Evolutionary conservation across 2,797 vertebrate species (phyloP), one percentile per base, ranked within the genome.

Genomic region (Cheirogaleus major): DNA sequence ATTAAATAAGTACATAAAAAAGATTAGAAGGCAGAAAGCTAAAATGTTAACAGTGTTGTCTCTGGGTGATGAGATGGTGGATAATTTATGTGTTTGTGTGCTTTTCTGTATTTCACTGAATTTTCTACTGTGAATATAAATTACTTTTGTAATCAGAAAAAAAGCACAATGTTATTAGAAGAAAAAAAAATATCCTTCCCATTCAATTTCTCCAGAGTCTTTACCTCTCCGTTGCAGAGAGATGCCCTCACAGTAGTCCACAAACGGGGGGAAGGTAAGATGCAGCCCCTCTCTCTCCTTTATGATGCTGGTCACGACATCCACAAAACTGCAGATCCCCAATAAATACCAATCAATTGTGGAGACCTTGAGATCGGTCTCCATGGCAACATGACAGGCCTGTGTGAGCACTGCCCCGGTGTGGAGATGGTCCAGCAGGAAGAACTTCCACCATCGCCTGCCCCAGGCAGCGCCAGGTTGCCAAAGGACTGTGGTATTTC

Each of bases 41-140:
- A 70, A 96, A 90, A 90, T 76, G 81, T 90, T 95, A 95, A 63
- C 67, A 27, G 84, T 80, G 67, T 52, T 95, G 75, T 98, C 96
- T 95, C 95, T 82, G 92, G 83, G 25, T 82, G 90, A 96, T 59
- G 83, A 52, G 84, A 92, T 79, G 91, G 88, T 76, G 11, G 97
- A 85, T 89, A 96, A 96, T 96, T 96, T 97, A 95, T 88, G 87
- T 94, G 83, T 95, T 88, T 95, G 84, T 97, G 89, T 90, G 92
- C 81, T 91, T 95, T 95, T 93, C 90, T 88, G 76, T 73, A 80
- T 94, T 93, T 92, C 76, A 35, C 89, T 82, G 80, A 91, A 91
- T 96, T 93, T 93, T 93, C 96, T 69, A 93, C 96, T 61, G 67
- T 82, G 96, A 95, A 88, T 93, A 92, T 96, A 96, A 87, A 97